Percentiles rank a stretch among this genome's conserved stretches.
phyloP scores from a whole-genome alignment of 2,888 invertebrate species.

The Bombylius discolor region DNA sequence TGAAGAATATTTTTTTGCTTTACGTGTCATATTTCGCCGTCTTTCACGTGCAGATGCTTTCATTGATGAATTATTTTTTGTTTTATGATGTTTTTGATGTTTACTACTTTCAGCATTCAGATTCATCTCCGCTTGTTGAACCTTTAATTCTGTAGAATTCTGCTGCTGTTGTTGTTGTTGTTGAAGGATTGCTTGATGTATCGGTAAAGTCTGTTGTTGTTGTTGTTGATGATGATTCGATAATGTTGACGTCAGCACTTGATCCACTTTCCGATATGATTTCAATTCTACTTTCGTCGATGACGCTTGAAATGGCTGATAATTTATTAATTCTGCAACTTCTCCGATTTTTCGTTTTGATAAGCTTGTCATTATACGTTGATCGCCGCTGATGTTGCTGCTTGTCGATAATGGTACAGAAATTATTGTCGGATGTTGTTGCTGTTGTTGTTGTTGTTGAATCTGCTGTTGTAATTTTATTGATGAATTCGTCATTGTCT shows the following conservation, averaged over 20 bases:
- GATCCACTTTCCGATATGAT: background rate
- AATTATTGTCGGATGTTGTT: background rate
- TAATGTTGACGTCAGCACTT: background rate
- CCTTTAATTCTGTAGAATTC: background rate
- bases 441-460: background rate
- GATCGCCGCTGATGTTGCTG: background rate
- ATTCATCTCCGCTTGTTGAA: slow-evolving; percentile 2
- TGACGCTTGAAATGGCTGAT: slow-evolving; percentile 5
- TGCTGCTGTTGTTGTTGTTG: background rate
- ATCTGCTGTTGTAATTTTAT: slow-evolving; percentile 1
- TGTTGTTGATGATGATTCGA: background rate
- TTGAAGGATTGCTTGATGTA: too few relatives aligned
- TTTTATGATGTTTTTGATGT: background rate
- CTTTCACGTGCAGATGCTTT: background rate
- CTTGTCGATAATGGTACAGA: background rate
- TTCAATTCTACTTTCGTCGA: background rate
- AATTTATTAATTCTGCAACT: slow-evolving; percentile 4
- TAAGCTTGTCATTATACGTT: background rate
- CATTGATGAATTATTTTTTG: background rate
- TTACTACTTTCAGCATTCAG: slow-evolving; percentile 6
- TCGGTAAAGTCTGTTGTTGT: too few relatives aligned
- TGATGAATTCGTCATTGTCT: slow-evolving; percentile 1
- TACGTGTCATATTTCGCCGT: background rate
- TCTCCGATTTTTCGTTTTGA: slow-evolving; percentile 7
- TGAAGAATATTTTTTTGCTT: background rate